phyloP scores from a whole-genome alignment of 2,113 vertebrate species.

The Dipodomys stephensi region DNA sequence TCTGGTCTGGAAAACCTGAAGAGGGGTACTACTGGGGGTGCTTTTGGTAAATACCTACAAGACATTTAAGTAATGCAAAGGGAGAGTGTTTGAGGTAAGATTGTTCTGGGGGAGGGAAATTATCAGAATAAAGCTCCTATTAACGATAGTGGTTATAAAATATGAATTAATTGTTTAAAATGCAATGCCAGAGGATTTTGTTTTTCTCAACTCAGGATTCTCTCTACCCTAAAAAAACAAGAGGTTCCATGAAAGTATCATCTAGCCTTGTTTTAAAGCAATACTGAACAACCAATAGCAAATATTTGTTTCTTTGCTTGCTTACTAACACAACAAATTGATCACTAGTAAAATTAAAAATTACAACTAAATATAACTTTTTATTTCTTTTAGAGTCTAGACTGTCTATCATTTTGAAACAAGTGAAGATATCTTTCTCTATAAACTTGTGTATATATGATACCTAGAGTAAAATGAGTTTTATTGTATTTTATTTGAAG shows the following conservation, averaged over 20 bases:
- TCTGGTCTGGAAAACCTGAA: slow-evolving; percentile 57
- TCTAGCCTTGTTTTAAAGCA: background rate
- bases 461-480: slow-evolving; percentile 31
- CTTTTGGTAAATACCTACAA: slow-evolving; percentile 46
- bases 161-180: slow-evolving; percentile 54
- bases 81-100: slow-evolving; percentile 36
- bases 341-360: slow-evolving; percentile 13
- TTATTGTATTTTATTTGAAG: background rate
- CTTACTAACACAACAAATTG: background rate
- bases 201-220: background rate
- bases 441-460: background rate
- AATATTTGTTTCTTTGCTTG: background rate
- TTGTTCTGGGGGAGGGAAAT: background rate
- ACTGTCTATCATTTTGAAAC: slow-evolving; percentile 43
- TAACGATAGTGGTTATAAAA: slow-evolving; percentile 36
- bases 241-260: background rate
- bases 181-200: slow-evolving; percentile 36
- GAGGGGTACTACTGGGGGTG: background rate
- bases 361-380: background rate
- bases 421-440: background rate
- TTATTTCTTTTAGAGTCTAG: slow-evolving; percentile 11
- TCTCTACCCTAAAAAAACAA: background rate
- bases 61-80: slow-evolving; percentile 45
- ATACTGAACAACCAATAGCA: background rate
- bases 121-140: slow-evolving; percentile 45